Conservation (phyloP, 2,888 invertebrate species). For the Luffia ferchaultella region DNA sequence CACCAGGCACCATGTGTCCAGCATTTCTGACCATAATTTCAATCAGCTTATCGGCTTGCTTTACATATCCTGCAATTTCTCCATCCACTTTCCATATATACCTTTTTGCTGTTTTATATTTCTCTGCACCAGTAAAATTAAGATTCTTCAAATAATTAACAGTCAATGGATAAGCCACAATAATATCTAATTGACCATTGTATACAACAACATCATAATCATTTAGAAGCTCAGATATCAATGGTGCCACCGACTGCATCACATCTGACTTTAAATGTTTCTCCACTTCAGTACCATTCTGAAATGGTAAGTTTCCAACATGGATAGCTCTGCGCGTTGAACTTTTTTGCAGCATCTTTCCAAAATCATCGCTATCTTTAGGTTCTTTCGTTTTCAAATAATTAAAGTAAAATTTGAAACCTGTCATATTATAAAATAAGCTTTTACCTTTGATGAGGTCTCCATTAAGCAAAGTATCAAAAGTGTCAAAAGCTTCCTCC, state of each 20-base stretch:
- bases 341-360: conserved; percentile 68
- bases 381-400: conserved; percentile 71
- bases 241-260: conserved; percentile 81
- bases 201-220: conserved; percentile 81
- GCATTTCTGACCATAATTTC: conserved; percentile 80
- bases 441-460: conserved; percentile 67
- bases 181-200: conserved; percentile 91
- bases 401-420: conserved; percentile 80
- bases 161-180: conserved; percentile 88
- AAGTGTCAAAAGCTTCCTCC: conserved; percentile 74
- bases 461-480: conserved; percentile 75
- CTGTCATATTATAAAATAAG: conserved; percentile 77
- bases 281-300: conserved; percentile 73
- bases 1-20: conserved; percentile 83
- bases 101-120: conserved; percentile 72
- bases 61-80: conserved; percentile 79
- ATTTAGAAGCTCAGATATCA: conserved; percentile 73
- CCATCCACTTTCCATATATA: conserved; percentile 74
- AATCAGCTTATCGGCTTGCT: conserved; percentile 73
- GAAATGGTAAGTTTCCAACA: conserved; percentile 81
- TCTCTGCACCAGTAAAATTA: conserved; percentile 70
- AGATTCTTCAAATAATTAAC: conserved; percentile 78
- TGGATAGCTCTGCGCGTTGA: conserved; percentile 79
- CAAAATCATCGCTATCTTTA: conserved; percentile 52
- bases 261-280: conserved; percentile 76